Percentiles rank a stretch among this genome's conserved stretches.
Conservation (phyloP, 2,113 vertebrate species). For the Hipposideros armiger region DNA sequence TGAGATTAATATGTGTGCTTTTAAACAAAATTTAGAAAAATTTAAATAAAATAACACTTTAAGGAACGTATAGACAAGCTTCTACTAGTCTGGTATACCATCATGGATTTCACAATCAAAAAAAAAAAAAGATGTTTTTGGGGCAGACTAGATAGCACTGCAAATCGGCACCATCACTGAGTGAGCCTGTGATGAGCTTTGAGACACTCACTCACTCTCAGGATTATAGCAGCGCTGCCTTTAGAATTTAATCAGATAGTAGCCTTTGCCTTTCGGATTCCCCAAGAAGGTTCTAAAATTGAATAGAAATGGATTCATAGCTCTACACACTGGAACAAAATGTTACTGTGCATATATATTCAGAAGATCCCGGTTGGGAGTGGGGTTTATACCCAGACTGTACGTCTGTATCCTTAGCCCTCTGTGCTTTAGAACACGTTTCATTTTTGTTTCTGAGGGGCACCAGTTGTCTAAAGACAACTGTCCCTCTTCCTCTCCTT, state of each 20-base stretch:
- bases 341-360: neutral
- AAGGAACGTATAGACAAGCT: neutral
- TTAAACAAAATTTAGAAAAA: constrained; percentile 41
- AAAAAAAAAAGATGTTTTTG: neutral
- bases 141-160: fast-evolving
- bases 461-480: neutral
- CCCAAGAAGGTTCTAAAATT: neutral
- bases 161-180: neutral
- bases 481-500: neutral
- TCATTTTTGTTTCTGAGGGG: neutral
- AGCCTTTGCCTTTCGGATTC: neutral
- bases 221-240: neutral
- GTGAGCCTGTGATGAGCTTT: neutral
- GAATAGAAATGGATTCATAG: neutral
- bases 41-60: neutral
- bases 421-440: neutral
- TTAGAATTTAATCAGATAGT: neutral
- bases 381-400: neutral
- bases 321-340: neutral
- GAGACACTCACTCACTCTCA: neutral
- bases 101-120: neutral
- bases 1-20: neutral
- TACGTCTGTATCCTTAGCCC: too few species aligned
- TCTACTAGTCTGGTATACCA: neutral
- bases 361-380: neutral